Evolutionary conservation across 2,888 invertebrate genomes (phyloP).

Genomic region (Megalurothrips usitatus): DNA sequence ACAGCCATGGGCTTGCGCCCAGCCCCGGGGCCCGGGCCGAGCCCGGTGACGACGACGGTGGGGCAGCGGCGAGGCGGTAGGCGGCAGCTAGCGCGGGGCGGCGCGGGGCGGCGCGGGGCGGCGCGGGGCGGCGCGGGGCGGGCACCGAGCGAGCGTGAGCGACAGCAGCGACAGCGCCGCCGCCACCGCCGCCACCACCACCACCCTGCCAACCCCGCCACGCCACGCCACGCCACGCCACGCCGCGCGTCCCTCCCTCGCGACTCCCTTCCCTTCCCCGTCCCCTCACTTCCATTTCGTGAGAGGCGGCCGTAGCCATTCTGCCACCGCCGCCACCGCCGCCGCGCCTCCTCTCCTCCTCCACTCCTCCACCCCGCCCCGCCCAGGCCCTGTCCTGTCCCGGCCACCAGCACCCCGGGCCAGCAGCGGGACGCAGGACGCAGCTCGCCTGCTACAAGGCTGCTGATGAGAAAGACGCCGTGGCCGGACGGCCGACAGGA

Average conservation of each 20-base stretch:
- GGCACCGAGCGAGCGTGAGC: conserved; percentile 6
- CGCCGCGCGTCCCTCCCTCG: not conserved
- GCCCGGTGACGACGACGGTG: not conserved
- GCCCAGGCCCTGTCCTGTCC: not conserved
- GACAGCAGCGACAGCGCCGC: not conserved
- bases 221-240: not conserved
- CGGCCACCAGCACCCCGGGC: not conserved
- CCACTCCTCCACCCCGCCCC: not conserved
- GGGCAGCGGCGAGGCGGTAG: not conserved
- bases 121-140: conserved; percentile 11
- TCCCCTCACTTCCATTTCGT: conserved; percentile 17
- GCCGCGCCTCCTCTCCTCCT: not conserved
- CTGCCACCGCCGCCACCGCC: not conserved
- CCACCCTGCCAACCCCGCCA: not conserved
- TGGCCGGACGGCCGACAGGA: not conserved
- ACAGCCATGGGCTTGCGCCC: not conserved
- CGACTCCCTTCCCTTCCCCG: not conserved
- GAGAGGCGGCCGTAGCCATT: not conserved
- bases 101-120: conserved; percentile 1
- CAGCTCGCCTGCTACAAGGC: not conserved
- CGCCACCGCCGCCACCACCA: not conserved
- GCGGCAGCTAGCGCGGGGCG: not conserved
- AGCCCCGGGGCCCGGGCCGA: not conserved
- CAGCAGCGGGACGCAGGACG: not conserved
- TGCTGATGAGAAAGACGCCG: not conserved